A percentile compares a stretch with the other conserved stretches of the same genome.
Conservation (phyloP, 2,797 vertebrate genomes). For the Lutjanus campechanus region DNA sequence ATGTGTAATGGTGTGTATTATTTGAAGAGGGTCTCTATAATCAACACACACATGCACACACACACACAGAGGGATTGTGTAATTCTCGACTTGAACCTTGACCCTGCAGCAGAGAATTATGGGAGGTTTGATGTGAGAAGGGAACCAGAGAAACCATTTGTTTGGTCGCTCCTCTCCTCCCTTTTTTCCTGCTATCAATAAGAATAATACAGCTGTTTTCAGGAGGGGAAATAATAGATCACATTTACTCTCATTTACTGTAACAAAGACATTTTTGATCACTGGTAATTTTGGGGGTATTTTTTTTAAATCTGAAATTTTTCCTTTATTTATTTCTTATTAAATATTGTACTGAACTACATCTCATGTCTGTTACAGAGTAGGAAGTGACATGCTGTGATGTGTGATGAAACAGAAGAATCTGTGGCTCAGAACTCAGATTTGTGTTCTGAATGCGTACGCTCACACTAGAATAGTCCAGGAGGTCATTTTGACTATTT, state of each 20-base stretch:
- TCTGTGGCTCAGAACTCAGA: too few species aligned
- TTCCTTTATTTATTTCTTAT: not conserved
- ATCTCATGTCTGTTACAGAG: not conserved
- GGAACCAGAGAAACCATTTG: not conserved
- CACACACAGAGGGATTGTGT: not conserved
- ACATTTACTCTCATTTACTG: not conserved
- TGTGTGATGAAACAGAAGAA: too few species aligned
- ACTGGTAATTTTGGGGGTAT: not conserved
- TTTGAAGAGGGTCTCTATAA: not conserved
- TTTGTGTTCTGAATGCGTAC: too few species aligned
- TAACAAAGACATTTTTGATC: not conserved
- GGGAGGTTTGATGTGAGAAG: not conserved
- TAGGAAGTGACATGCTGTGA: not conserved
- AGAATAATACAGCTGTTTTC: not conserved
- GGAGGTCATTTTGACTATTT: too few species aligned
- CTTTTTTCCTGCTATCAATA: not conserved
- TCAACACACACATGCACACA: not conserved
- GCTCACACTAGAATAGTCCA: too few species aligned
- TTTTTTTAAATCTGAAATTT: not conserved
- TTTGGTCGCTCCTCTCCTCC: not conserved
- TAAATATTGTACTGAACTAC: not conserved
- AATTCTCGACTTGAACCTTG: slow-evolving; percentile 26
- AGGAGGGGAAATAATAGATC: not conserved
- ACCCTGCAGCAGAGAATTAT: slow-evolving; percentile 7
- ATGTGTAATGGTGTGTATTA: slow-evolving; percentile 30